These are phyloP conservation scores for Orchestia grillus DNA, from an alignment of 1,140 invertebrate genomes.

Conservation along the genomic window DNA sequence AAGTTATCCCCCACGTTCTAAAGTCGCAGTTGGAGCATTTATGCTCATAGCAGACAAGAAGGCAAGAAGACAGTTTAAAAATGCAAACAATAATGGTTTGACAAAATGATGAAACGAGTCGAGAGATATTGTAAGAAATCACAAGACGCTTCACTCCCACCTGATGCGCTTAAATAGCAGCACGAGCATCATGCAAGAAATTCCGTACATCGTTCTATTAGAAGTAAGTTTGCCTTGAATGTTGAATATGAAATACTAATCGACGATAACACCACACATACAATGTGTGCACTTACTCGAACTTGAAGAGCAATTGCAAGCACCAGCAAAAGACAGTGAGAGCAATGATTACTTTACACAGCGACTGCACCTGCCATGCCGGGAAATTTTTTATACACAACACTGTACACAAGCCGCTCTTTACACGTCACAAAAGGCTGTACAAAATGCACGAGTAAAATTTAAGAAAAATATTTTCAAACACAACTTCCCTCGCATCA, in stretches of 20 bases:
- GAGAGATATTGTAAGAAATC: not conserved
- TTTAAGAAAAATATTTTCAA: not conserved
- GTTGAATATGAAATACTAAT: not conserved
- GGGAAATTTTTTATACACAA: constrained; percentile 44
- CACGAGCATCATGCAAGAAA: not conserved
- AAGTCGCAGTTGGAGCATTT: not conserved
- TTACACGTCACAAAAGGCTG: constrained; percentile 43
- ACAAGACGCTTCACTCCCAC: not conserved
- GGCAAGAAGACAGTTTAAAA: not conserved
- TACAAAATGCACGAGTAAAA: constrained; percentile 34
- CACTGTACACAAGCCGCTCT: constrained; percentile 53
- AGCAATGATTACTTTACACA: constrained; percentile 10
- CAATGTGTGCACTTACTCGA: not conserved
- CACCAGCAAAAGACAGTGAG: not conserved
- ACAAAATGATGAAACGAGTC: not conserved
- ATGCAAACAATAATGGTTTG: not conserved
- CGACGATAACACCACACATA: not conserved
- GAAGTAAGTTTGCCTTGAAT: not conserved
- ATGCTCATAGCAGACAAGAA: not conserved
- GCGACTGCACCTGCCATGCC: not conserved
- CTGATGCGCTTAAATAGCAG: not conserved
- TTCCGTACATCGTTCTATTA: not conserved
- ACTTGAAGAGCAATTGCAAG: not conserved
- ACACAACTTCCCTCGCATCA: not conserved
- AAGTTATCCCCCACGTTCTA: not conserved